Conservation (phyloP, 2,113 vertebrate species). For the Physeter macrocephalus region DNA sequence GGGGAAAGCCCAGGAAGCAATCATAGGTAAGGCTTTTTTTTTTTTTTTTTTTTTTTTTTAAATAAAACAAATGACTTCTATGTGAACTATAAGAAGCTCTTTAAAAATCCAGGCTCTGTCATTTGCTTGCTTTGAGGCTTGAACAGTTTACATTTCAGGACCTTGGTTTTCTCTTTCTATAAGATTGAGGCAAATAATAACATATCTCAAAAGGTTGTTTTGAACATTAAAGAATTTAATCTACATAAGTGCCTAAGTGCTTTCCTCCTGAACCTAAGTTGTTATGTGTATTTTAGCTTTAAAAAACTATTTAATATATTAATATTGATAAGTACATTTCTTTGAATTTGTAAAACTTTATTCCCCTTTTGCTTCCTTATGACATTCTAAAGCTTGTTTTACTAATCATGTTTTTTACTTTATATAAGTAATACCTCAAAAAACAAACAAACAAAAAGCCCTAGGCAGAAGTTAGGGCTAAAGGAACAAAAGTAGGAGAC, state of each 20-base stretch:
- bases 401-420: background rate
- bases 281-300: background rate
- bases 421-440: background rate
- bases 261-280: background rate
- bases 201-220: background rate
- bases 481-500: background rate
- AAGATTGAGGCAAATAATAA: background rate
- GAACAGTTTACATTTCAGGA: background rate
- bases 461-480: background rate
- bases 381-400: background rate
- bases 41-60: background rate
- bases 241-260: background rate
- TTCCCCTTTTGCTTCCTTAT: background rate
- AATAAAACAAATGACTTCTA: background rate
- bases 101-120: background rate
- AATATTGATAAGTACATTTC: background rate
- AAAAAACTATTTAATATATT: background rate
- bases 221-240: background rate
- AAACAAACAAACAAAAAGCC: background rate
- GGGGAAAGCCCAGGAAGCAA: slow-evolving; percentile 86
- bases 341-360: background rate
- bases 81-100: background rate
- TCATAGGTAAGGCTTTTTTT: slow-evolving; percentile 78
- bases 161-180: background rate
- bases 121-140: background rate